Evolutionary conservation across 2,888 invertebrate genomes (phyloP).

Genomic region (Pammene aurita): DNA sequence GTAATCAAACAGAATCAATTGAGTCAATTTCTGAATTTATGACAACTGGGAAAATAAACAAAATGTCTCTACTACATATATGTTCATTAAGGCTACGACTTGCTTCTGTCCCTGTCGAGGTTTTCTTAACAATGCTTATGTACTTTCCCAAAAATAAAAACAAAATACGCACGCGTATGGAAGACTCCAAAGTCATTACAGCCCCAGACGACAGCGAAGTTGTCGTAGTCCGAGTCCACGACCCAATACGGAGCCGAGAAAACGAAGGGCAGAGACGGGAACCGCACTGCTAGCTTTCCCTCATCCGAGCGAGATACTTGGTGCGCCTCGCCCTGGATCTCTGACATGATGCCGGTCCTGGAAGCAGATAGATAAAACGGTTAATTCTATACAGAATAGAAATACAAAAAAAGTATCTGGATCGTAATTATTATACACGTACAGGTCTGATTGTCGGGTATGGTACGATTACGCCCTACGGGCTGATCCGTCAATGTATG

Average conservation of each 20-base stretch:
- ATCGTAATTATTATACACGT: neutral
- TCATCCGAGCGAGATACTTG: slow-evolving; percentile 78
- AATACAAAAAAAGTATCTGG: too few relatives aligned
- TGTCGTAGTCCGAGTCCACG: slow-evolving; percentile 89
- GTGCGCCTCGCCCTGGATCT: slow-evolving; percentile 83
- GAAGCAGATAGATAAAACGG: slow-evolving; percentile 42
- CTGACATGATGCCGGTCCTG: slow-evolving; percentile 82
- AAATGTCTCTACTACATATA: too few relatives aligned
- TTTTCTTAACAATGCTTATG: too few relatives aligned
- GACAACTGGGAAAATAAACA: too few relatives aligned
- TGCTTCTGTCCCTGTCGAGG: too few relatives aligned
- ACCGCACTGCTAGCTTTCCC: slow-evolving; percentile 84
- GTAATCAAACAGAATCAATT: too few relatives aligned
- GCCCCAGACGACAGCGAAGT: slow-evolving; percentile 88
- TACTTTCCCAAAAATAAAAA: neutral
- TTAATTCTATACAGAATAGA: neutral
- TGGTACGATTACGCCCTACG: too few relatives aligned
- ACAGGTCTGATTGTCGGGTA: too few relatives aligned
- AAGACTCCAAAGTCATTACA: slow-evolving; percentile 78
- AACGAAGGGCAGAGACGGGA: slow-evolving; percentile 84
- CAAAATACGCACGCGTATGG: slow-evolving; percentile 75
- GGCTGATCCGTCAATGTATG: too few relatives aligned
- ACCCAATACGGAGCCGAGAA: slow-evolving; percentile 81
- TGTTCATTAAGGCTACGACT: slow-evolving; percentile 40
- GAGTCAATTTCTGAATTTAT: too few relatives aligned